Base-by-base conservation (phyloP, 2,797 vertebrate genomes). In the Poeciliopsis gracilis region DNA sequence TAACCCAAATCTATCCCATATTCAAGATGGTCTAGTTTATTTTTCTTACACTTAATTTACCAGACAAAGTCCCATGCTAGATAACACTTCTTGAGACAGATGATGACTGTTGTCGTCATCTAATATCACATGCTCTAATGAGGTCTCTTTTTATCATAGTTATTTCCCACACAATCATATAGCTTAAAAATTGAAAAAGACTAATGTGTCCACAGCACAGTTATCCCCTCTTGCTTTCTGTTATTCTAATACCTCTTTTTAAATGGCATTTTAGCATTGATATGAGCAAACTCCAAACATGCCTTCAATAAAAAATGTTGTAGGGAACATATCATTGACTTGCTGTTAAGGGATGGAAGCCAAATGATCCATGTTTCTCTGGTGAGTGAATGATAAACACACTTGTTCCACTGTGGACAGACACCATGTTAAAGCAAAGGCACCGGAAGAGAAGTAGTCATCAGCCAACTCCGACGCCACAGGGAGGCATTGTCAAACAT, bases 391-490 rank as follows among this genome's bases (percentile, higher is more conserved):
- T 84, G 89, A 91, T 88, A 88, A 89, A 81, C 75, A 18, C 71
- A 78, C 75, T 82, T 86, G 77, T 81, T 84, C 79, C 81, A 77
- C 87, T 81, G 69, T 77, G 84, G 83, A 90, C 81, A 57, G 77
- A 80, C 85, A 90, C 74, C 69, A 20, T 83, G 84, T 89, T 82
- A 88, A 85, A 92, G 87, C 88, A 92, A 93, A 88, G 86, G 86
- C 63, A 87, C 75, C 67, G 72, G 87, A 84, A 84, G 78, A 80
- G 80, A 86, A 85, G 88, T 77, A 90, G 91, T 94, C 87, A 91
- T 94, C 92, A 91, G 89, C 88, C 89, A 94, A 88, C 86, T 88
- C 82, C 86, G 87, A 93, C 87, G 89, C 92, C 86, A 76, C 77
- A 9, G 92, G 84, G 93, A 91, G 87, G 83, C 61, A 84, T 92